phyloP scores from a whole-genome alignment of 2,113 vertebrate species.

The Jacana jacana region DNA sequence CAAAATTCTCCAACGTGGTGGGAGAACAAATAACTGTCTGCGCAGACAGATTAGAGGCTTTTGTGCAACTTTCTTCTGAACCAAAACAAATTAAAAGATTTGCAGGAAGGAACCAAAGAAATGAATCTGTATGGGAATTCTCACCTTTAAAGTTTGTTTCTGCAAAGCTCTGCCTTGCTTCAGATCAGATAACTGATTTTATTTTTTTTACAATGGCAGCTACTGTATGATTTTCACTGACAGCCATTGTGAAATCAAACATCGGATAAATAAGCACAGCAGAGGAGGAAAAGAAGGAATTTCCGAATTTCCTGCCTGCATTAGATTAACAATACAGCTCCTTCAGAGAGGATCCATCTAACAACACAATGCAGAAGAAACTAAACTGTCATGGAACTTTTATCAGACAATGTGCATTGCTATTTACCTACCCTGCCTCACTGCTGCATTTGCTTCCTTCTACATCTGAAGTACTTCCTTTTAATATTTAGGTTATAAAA shows the following conservation, averaged over 20 bases:
- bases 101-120: not conserved
- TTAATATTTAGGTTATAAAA: constrained; percentile 27
- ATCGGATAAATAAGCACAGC: not conserved
- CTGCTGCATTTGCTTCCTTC: not conserved
- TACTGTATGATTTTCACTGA: not conserved
- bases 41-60: not conserved
- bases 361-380: not conserved
- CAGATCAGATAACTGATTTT: not conserved
- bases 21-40: not conserved
- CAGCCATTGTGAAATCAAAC: not conserved
- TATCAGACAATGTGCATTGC: not conserved
- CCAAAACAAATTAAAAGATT: not conserved
- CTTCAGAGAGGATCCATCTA: not conserved
- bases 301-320: not conserved
- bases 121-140: not conserved
- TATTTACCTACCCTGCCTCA: not conserved
- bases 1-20: not conserved
- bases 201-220: not conserved
- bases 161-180: not conserved
- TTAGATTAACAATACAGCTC: not conserved
- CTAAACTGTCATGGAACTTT: not conserved
- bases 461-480: not conserved
- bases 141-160: not conserved
- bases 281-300: not conserved
- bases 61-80: not conserved